Evolutionary conservation across 2,113 vertebrate genomes (phyloP).

Genomic region (Cathartes aura): DNA sequence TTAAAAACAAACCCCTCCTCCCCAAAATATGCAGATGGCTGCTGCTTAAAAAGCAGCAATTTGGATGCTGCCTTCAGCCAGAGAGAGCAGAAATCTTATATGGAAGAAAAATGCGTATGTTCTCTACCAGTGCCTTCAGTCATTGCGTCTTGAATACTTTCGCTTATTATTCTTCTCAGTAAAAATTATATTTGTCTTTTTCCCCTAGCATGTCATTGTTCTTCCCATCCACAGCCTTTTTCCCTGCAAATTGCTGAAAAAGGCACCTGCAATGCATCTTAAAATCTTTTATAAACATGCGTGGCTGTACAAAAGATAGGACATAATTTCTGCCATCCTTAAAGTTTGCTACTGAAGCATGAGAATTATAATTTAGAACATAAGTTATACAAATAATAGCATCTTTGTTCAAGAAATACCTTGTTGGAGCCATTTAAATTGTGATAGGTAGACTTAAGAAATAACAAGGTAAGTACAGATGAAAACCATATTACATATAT

Average conservation of each 20-base stretch:
- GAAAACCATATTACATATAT: not conserved
- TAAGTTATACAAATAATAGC: not conserved
- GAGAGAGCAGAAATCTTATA: not conserved
- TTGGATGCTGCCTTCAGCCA: not conserved
- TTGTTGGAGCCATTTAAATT: not conserved
- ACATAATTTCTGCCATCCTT: not conserved
- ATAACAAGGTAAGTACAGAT: not conserved
- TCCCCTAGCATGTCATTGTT: not conserved
- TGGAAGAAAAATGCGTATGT: conserved; percentile 10
- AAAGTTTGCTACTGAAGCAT: not conserved
- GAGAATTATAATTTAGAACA: not conserved
- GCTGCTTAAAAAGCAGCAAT: not conserved
- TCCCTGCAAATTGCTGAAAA: not conserved
- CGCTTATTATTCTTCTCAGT: not conserved
- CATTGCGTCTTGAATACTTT: not conserved
- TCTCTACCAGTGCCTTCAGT: not conserved
- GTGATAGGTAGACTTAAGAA: not conserved
- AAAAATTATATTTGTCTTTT: not conserved
- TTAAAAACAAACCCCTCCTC: not conserved
- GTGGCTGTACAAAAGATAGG: not conserved
- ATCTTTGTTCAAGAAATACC: not conserved
- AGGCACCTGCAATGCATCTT: not conserved
- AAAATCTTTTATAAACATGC: not conserved
- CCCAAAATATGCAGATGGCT: not conserved
- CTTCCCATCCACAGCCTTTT: not conserved